Base-by-base conservation (phyloP, 2,888 invertebrate species). In the Drosophila trichaetosa region DNA sequence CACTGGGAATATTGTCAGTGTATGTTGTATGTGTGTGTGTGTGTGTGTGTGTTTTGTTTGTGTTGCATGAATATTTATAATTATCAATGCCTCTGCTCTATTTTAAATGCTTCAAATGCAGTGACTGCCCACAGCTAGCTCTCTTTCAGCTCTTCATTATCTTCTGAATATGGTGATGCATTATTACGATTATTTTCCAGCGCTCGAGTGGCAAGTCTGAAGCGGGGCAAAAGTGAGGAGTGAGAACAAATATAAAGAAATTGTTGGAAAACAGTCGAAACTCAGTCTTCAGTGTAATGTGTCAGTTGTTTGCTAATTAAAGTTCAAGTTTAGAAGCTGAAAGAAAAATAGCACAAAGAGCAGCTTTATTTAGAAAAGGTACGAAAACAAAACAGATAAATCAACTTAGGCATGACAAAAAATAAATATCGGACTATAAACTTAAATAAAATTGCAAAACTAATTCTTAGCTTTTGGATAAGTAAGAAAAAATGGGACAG, bases 11-110 rank as follows among this genome's bases (percentile, higher is more conserved):
- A 69, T 64, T 58, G 49, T 46, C 21, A 33, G 6, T 54, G 4
- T 64, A 21, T 31, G 24, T 52, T 46, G 33, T 27, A n/a, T 27
- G 27, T 38, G 10, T 53, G 3, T 62, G 29, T 29, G 27, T 52
- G 29, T 52, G 29, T 52, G n/a, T 63, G 34, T 21, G 38, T 52
- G 21, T 52, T n/a, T 16, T 24, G 7, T 24, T 24, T 51, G 38
- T n/a, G 58, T 59, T 74, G 68, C 87, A 81, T 89, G 83, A 87
- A 87, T 87, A 84, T 87, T 89, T 87, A 87, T 83, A 87, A 87
- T 87, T 83, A 85, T 85, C 79, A 78, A 67, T 79, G 79, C 58
- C 81, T 61, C 53, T 61, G 75, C 53, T 68, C 68, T 40, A 69
- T 53, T 60, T 76, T 62, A 29, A 60, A 53, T 54, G 61, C 51